These are phyloP conservation scores for Gadus macrocephalus DNA, from an alignment of 2,113 vertebrate species.

Conservation along the genomic window DNA sequence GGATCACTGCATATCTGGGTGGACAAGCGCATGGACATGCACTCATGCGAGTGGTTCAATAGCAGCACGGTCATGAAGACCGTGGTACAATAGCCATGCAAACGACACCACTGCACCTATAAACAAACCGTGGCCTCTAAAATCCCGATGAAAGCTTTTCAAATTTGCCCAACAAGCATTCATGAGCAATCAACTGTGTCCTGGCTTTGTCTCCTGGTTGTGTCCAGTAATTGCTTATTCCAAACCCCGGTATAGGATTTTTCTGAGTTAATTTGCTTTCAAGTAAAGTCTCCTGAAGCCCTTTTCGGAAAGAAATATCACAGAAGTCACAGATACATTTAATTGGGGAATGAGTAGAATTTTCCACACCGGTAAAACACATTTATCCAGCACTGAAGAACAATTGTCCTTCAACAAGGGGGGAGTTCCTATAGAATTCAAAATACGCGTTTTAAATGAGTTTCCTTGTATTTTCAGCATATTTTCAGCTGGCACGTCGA, in stretches of 20 bases:
- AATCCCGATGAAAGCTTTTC: conserved; percentile 18
- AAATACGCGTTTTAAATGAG: too few relatives aligned
- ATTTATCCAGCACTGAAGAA: too few relatives aligned
- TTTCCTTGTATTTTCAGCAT: too few relatives aligned
- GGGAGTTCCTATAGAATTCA: too few relatives aligned
- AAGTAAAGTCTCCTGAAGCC: conserved; percentile 34
- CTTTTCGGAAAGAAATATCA: background rate
- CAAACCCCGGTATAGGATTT: conserved; percentile 20
- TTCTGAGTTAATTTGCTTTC: conserved; percentile 31
- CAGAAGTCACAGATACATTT: conserved; percentile 16
- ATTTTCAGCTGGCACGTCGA: too few relatives aligned
- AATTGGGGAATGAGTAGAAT: conserved; percentile 10
- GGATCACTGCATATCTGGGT: conserved; percentile 5
- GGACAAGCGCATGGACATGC: background rate
- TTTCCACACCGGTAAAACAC: conserved; percentile 16
- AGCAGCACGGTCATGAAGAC: conserved; percentile 10
- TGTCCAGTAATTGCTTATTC: conserved; percentile 15
- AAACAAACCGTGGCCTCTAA: conserved; percentile 13
- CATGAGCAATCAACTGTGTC: conserved; percentile 37
- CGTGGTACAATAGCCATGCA: conserved; percentile 23
- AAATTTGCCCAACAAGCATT: conserved; percentile 35
- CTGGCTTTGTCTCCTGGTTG: conserved; percentile 32
- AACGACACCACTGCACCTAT: conserved; percentile 25
- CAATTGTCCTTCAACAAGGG: too few relatives aligned
- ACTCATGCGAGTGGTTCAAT: background rate